Evolutionary conservation across 1,140 invertebrate species (phyloP), one percentile per base, ranked within the genome.

Genomic region (Calephelis virginiensis): DNA sequence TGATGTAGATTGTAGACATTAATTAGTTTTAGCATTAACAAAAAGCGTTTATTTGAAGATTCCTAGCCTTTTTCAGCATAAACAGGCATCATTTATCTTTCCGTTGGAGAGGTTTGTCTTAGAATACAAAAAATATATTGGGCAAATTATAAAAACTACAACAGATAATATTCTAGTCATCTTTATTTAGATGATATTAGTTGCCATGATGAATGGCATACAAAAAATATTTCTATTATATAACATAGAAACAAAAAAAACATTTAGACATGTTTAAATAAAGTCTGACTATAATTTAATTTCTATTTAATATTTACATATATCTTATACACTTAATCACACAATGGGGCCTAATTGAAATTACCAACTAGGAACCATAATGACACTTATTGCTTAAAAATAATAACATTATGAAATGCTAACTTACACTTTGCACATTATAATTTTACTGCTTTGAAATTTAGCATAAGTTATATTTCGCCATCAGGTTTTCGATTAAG

Each of bases 161-260:
- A 9, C 14, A 0, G 5, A 49, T 67, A 14, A 64, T 70, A 67
- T 67, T 43, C 67, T 76, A 72, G 67, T 74, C 67, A 73, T 65
- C 68, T 79, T 82, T 82, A 77, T 77, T 76, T 70, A 69, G 68
- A 76, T 70, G 70, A 75, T 73, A 66, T 73, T 76, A 78, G 67
- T 71, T 56, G 37, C 10, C 63, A 72, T 68, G 66, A 37, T 81
- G 81, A 77, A 81, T 83, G 77, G 77, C 79, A 83, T 78, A 77
- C 74, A 82, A 70, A 74, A 70, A 70, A 72, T 72, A 71, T 75
- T 48, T 66, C 70, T 67, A 66, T 68, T 73, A 69, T 63, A 66
- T 72, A 73, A 70, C 63, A 70, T 66, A 72, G 50, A 70, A 68
- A 64, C 17, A 46, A 64, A 28, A 61, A 28, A 17, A 56, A 53